A percentile compares a stretch with the other conserved stretches of the same genome.
phyloP scores from a whole-genome alignment of 1,140 invertebrate genomes.

The Metopolophium dirhodum region DNA sequence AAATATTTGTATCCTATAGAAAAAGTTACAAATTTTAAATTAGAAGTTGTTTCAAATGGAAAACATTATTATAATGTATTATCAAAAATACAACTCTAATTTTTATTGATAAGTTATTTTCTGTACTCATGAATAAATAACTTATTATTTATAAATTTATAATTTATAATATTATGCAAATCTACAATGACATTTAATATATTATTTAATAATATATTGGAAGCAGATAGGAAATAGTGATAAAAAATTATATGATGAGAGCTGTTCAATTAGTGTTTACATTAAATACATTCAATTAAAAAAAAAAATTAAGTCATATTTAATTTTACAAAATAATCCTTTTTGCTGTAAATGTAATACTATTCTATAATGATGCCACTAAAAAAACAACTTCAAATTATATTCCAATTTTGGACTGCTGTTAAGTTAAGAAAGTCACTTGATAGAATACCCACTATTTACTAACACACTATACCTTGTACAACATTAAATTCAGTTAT shows the following conservation, averaged over 20 bases:
- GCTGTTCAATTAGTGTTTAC: too few species aligned
- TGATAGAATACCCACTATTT: conserved; percentile 1
- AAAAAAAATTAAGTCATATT: not conserved
- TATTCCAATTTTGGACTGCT: not conserved
- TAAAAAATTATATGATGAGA: not conserved
- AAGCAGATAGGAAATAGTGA: not conserved
- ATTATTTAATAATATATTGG: not conserved
- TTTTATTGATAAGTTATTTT: not conserved
- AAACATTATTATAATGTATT: not conserved
- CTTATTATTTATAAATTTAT: not conserved
- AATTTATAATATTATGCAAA: not conserved
- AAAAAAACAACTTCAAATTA: not conserved
- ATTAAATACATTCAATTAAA: not conserved
- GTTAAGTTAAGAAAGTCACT: not conserved
- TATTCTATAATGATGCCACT: not conserved
- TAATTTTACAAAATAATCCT: not conserved
- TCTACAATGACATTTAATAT: not conserved
- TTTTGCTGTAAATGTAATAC: not conserved
- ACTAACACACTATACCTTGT: not conserved
- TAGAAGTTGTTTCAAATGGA: not conserved
- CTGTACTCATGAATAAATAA: not conserved
- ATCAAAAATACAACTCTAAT: not conserved
- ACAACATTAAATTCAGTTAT: not conserved
- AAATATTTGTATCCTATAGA: not conserved
- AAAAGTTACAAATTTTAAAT: not conserved